Evolutionary conservation across 2,888 invertebrate genomes (phyloP).

Genomic region (Urechis unicinctus): DNA sequence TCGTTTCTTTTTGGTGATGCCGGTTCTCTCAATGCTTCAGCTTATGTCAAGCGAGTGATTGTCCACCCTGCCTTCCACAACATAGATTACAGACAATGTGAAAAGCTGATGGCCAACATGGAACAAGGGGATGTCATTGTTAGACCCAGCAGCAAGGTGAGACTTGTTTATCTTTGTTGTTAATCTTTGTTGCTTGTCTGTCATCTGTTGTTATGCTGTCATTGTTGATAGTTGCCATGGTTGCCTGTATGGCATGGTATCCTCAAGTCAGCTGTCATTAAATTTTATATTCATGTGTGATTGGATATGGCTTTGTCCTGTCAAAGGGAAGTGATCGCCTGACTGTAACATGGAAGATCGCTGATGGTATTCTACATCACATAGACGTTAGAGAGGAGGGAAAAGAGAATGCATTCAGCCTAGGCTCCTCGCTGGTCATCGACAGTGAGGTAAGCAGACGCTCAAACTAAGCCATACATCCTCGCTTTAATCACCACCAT

Average conservation of each 20-base stretch:
- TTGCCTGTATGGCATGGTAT: too few relatives aligned
- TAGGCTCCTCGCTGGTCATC: slow-evolving; percentile 83
- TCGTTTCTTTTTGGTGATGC: too few relatives aligned
- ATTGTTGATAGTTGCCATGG: too few relatives aligned
- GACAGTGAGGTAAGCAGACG: slow-evolving; percentile 56
- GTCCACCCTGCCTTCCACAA: slow-evolving; percentile 97
- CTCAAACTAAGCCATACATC: neutral
- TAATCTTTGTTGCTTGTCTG: neutral
- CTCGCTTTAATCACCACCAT: neutral
- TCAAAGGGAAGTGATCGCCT: slow-evolving; percentile 78
- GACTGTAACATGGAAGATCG: slow-evolving; percentile 98
- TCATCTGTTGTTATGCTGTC: too few relatives aligned
- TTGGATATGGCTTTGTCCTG: slow-evolving; percentile 3
- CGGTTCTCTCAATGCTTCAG: too few relatives aligned
- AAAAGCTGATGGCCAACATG: slow-evolving; percentile 81
- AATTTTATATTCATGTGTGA: too few relatives aligned
- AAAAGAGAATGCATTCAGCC: slow-evolving; percentile 90
- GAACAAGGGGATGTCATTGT: slow-evolving; percentile 96
- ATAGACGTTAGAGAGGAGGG: slow-evolving; percentile 93
- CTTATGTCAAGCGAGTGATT: slow-evolving; percentile 74
- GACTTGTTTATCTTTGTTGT: neutral
- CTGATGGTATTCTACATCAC: slow-evolving; percentile 89
- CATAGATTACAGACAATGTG: slow-evolving; percentile 80
- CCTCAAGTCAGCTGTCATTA: too few relatives aligned
- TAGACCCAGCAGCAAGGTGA: slow-evolving; percentile 87